Evolutionary conservation across 2,113 vertebrate genomes (phyloP).

Genomic region (Chrysochloris asiatica): DNA sequence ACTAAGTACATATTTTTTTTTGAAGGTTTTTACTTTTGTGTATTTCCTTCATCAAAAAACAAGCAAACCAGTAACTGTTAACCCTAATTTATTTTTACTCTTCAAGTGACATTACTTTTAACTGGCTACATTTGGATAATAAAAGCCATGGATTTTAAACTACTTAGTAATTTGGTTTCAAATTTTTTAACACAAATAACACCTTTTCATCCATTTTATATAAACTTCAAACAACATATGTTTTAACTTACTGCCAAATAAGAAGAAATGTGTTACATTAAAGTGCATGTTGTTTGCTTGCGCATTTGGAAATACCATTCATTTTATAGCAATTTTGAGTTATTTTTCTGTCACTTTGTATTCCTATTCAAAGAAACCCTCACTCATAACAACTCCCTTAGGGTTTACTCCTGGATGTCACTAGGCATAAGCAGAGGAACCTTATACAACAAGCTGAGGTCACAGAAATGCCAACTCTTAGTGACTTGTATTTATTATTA

Average conservation of each 20-base stretch:
- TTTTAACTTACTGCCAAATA: constrained; percentile 86
- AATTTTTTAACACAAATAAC: constrained; percentile 82
- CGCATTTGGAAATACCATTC: constrained; percentile 86
- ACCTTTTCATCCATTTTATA: constrained; percentile 84
- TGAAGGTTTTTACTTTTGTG: constrained; percentile 79
- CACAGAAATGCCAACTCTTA: constrained; percentile 79
- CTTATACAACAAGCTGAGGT: constrained; percentile 76
- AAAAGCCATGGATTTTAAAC: constrained; percentile 81
- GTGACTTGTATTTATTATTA: constrained; percentile 77
- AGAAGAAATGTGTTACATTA: constrained; percentile 87
- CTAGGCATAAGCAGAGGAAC: constrained; percentile 70
- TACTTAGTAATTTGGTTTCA: constrained; percentile 80
- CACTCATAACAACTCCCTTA: constrained; percentile 84
- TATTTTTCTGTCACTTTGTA: constrained; percentile 91
- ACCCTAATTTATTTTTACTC: constrained; percentile 76
- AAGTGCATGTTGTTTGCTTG: constrained; percentile 87
- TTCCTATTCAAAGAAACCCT: constrained; percentile 85
- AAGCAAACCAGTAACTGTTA: constrained; percentile 76
- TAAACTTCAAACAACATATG: constrained; percentile 82
- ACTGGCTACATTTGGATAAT: constrained; percentile 80
- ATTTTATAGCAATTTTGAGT: constrained; percentile 90
- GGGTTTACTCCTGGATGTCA: constrained; percentile 81
- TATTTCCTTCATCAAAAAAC: constrained; percentile 74
- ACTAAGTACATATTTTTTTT: constrained; percentile 62
- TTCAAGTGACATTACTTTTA: constrained; percentile 76